Conservation (phyloP, 2,888 invertebrate genomes). For the Rhynchonema sp. region DNA sequence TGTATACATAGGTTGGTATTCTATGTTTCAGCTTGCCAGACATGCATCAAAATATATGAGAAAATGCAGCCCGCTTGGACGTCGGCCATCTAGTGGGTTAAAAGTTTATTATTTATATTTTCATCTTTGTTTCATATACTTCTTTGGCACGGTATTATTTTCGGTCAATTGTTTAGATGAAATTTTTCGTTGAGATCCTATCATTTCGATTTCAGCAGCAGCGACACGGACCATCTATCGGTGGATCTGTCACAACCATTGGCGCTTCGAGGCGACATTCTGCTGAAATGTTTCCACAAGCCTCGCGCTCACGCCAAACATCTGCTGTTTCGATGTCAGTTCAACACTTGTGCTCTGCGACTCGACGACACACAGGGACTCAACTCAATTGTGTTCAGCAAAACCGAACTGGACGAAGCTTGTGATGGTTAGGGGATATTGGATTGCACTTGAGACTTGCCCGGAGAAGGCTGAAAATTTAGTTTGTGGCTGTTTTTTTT, state of each 20-base stretch:
- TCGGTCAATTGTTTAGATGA: constrained; percentile 15
- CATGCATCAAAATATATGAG: too few species aligned
- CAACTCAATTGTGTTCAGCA: constrained; percentile 60
- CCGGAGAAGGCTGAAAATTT: too few species aligned
- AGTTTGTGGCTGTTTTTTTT: too few species aligned
- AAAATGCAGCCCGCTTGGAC: too few species aligned
- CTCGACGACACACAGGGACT: constrained; percentile 35
- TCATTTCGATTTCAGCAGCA: constrained; percentile 31
- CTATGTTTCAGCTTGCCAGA: too few species aligned
- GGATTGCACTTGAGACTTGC: too few species aligned
- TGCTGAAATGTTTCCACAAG: constrained; percentile 71
- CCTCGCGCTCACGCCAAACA: constrained; percentile 34
- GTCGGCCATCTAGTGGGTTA: too few species aligned
- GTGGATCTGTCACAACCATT: constrained; percentile 29
- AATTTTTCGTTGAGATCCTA: constrained; percentile 69
- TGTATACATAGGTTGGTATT: too few species aligned
- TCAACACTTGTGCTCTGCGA: constrained; percentile 73
- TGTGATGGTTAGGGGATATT: constrained; percentile 45
- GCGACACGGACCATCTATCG: not conserved
- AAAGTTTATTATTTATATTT: not conserved
- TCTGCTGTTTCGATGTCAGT: constrained; percentile 67
- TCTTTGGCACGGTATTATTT: not conserved
- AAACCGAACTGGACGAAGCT: constrained; percentile 66
- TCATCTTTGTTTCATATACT: constrained; percentile 3
- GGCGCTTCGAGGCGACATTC: constrained; percentile 64